Evolutionary conservation across 1,140 invertebrate genomes (phyloP).

Genomic region (honey bee (Apis mellifera)): DNA sequence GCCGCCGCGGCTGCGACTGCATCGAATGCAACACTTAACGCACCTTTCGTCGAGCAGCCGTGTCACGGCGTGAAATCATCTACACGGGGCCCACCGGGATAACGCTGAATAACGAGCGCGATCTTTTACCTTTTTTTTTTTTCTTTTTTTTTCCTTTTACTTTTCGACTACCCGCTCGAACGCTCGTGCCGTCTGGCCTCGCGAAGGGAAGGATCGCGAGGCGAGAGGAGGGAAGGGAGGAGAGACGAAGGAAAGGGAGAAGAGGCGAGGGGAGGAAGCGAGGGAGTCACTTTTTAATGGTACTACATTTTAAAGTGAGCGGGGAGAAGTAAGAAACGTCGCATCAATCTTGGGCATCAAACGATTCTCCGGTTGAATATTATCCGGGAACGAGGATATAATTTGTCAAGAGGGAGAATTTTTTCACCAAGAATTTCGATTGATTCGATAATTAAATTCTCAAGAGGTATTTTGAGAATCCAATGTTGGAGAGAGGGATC

Average conservation of each 20-base stretch:
- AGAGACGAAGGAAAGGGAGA: not conserved
- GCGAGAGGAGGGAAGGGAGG: not conserved
- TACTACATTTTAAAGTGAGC: constrained; percentile 38
- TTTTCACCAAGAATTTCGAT: not conserved
- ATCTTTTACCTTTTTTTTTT: constrained; percentile 35
- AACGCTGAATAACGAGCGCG: constrained; percentile 54
- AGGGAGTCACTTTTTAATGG: constrained; percentile 21
- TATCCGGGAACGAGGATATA: not conserved
- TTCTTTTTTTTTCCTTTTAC: constrained; percentile 33
- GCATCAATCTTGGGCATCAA: not conserved
- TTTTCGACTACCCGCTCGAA: constrained; percentile 49
- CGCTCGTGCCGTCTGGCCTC: constrained; percentile 33
- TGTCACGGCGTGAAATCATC: constrained; percentile 52
- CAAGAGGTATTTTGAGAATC: too few species aligned
- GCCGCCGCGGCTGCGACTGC: constrained; percentile 31
- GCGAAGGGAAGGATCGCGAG: constrained; percentile 10
- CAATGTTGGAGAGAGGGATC: too few species aligned
- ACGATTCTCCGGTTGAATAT: not conserved
- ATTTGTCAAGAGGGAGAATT: too few species aligned
- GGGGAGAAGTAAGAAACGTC: constrained; percentile 10
- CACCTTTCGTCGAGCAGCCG: constrained; percentile 48
- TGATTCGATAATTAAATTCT: not conserved
- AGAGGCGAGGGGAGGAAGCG: not conserved
- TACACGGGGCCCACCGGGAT: constrained; percentile 25
- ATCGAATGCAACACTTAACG: constrained; percentile 50